Conservation (phyloP, 2,113 vertebrate genomes). For the Bos indicus region DNA sequence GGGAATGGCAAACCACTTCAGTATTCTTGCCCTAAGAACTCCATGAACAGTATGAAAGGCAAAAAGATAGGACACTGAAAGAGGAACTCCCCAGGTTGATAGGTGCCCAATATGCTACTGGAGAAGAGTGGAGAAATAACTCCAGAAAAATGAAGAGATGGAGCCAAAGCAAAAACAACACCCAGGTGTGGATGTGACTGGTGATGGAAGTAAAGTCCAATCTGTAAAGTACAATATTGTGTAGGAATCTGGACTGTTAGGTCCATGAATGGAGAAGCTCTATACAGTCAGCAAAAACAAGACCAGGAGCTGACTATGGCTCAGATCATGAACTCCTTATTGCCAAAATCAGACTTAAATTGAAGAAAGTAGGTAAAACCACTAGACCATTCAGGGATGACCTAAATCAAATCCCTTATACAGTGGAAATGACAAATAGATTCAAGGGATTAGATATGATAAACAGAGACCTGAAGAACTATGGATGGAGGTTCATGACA, state of each 20-base stretch:
- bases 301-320: not conserved
- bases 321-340: not conserved
- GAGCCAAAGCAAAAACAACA: not conserved
- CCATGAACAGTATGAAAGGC: not conserved
- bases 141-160: not conserved
- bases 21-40: not conserved
- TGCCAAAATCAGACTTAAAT: not conserved
- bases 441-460: not conserved
- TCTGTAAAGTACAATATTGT: not conserved
- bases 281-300: not conserved
- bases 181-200: not conserved
- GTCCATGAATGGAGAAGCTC: not conserved
- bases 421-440: not conserved
- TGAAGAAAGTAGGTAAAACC: not conserved
- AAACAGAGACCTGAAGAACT: not conserved
- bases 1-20: not conserved
- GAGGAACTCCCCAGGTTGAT: not conserved
- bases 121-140: not conserved
- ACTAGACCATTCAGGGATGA: not conserved
- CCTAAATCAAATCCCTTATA: not conserved
- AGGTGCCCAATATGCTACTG: not conserved
- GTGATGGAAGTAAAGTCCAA: not conserved
- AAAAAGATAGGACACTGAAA: not conserved
- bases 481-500: not conserved
- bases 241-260: not conserved